Base-by-base conservation (phyloP, 2,888 invertebrate species). In the Sphaerolaimus hirsutus region DNA sequence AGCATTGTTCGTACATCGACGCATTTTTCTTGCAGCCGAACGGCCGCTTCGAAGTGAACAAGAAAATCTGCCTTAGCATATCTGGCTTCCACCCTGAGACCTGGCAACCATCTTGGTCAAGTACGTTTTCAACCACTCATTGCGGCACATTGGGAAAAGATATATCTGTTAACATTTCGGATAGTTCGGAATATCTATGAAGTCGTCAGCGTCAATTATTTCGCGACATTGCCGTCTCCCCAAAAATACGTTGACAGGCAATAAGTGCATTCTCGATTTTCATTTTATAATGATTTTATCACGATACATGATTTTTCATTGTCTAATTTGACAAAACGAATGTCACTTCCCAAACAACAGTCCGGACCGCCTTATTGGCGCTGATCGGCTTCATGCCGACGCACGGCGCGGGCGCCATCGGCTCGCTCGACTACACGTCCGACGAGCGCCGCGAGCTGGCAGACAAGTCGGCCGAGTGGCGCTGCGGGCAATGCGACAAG, bases 81-180 rank as follows among this genome's bases (percentile, higher is more conserved):
- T 87, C 86, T 49, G 86, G 83, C 4, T 79, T 86, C 67, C 89
- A 89, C 65, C 89, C 87, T n/a, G 89, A 91, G 66, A 82, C 83
- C 35, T 91, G 89, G 89, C 82, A 84, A 61, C 89, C 89, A 25
- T 84, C 83, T 2, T 89, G 89, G 89, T 86, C 84, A 27, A 84
- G 70, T 70, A n/a, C n/a, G n/a, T n/a, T n/a, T n/a, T n/a, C n/a
- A n/a, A n/a, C n/a, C n/a, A n/a, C n/a, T n/a, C n/a, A n/a, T n/a
- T n/a, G n/a, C n/a, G n/a, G n/a, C n/a, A n/a, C n/a, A n/a, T n/a
- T n/a, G n/a, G n/a, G n/a, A n/a, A n/a, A n/a, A n/a, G n/a, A n/a
- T n/a, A n/a, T n/a, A n/a, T n/a, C n/a, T n/a, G n/a, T n/a, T n/a
- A n/a, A n/a, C n/a, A n/a, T n/a, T n/a, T n/a, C n/a, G n/a, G n/a